Evolutionary conservation across 2,113 vertebrate genomes (phyloP).

Genomic region (Protobothrops flavoviridis): DNA sequence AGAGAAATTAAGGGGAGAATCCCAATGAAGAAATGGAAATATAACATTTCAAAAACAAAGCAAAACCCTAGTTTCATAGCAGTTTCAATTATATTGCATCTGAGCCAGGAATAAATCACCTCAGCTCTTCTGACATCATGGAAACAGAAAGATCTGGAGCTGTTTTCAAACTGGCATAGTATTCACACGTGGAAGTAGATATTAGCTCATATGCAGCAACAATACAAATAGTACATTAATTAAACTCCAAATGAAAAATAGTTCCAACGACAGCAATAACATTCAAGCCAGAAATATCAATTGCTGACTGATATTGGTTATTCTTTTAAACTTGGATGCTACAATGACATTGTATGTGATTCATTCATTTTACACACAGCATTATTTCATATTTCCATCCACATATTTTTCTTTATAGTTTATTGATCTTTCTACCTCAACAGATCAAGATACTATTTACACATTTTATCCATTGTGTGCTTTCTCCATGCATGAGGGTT

Average conservation of each 20-base stretch:
- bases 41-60: neutral
- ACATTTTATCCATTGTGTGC: neutral
- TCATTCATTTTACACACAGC: neutral
- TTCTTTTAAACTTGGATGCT: neutral
- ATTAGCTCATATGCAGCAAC: neutral
- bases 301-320: neutral
- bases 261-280: neutral
- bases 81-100: neutral
- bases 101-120: neutral
- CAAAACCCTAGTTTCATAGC: neutral
- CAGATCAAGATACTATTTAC: neutral
- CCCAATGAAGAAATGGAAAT: neutral
- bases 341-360: neutral
- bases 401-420: neutral
- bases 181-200: neutral
- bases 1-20: neutral
- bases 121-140: neutral
- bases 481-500: neutral
- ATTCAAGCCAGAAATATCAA: neutral
- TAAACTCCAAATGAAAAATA: neutral
- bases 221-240: slow-evolving; percentile 3
- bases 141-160: neutral
- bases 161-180: neutral
- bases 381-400: neutral
- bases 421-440: neutral